Base-by-base conservation (phyloP, 2,888 invertebrate genomes). In the Erebia aethiops region DNA sequence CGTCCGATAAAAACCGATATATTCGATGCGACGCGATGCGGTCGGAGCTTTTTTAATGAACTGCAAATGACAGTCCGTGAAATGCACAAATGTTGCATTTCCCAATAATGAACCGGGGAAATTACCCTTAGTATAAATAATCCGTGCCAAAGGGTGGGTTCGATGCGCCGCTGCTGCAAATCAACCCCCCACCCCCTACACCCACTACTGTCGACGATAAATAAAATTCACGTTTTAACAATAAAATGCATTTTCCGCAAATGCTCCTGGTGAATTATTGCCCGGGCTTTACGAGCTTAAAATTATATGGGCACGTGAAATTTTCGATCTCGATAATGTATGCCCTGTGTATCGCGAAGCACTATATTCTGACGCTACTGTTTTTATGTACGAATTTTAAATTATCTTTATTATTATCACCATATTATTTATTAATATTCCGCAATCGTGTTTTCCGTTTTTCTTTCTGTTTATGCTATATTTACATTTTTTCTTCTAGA, bases 241-340 rank as follows among this genome's bases (percentile, higher is more conserved):
- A 93, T 93, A 93, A 93, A 93, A 92, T 93, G 92, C 92, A 92
- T 93, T 92, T 93, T 92, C 93, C 92, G 92, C 92, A 92, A 93
- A 93, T 92, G 92, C 91, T 91, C 84, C 90, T 87, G 80, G 87
- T 91, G 92, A 92, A 90, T 92, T 92, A 92, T 92, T 87, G 88
- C 87, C 80, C 87, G 82, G 84, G 91, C 90, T 93, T 92, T 92
- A 93, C 90, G 92, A 92, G 92, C 91, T 93, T 92, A 92, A 93
- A 93, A 93, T 93, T 92, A 92, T 92, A 92, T 90, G 89, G 87
- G 85, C 91, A 90, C 88, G 90, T 91, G 91, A 92, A 92, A 92
- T 92, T 91, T 91, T 87, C 92, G 91, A 92, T 92, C 91, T 89
- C 91, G 89, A 92, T 92, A 92, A 91, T 91, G 84, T 87, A 87